Percentiles rank a stretch among this genome's conserved stretches.
phyloP scores from a whole-genome alignment of 2,113 vertebrate genomes.

The Hystrix brachyura region DNA sequence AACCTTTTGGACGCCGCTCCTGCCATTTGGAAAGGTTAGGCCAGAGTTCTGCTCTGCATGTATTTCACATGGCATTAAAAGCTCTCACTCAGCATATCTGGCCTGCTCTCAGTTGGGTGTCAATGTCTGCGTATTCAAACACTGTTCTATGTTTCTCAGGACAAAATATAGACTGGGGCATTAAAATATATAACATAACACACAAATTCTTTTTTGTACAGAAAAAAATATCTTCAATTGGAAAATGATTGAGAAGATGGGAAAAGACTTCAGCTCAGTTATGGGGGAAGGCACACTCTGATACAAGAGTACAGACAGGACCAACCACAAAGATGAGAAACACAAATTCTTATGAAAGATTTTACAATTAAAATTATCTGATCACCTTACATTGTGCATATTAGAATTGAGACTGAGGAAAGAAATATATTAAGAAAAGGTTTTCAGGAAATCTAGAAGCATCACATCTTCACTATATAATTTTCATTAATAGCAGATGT shows the following conservation, averaged over 20 bases:
- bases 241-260: neutral
- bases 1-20: neutral
- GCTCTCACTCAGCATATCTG: neutral
- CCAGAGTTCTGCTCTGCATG: neutral
- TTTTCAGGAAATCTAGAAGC: conserved; percentile 22
- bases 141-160: neutral
- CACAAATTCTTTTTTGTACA: neutral
- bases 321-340: neutral
- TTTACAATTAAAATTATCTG: conserved; percentile 4
- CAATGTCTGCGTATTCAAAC: conserved; percentile 7
- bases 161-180: neutral
- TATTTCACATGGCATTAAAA: conserved; percentile 22
- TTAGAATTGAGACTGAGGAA: neutral
- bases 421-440: neutral
- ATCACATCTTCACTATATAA: neutral
- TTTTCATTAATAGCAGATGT: conserved; percentile 1
- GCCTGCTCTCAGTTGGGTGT: neutral
- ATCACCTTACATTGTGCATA: neutral
- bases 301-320: neutral
- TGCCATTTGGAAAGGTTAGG: conserved; percentile 8
- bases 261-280: neutral
- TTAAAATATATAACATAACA: neutral
- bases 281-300: neutral
- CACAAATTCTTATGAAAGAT: neutral
- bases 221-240: neutral